Conservation (phyloP, 2,113 vertebrate genomes). For the Glaucomys volans region DNA sequence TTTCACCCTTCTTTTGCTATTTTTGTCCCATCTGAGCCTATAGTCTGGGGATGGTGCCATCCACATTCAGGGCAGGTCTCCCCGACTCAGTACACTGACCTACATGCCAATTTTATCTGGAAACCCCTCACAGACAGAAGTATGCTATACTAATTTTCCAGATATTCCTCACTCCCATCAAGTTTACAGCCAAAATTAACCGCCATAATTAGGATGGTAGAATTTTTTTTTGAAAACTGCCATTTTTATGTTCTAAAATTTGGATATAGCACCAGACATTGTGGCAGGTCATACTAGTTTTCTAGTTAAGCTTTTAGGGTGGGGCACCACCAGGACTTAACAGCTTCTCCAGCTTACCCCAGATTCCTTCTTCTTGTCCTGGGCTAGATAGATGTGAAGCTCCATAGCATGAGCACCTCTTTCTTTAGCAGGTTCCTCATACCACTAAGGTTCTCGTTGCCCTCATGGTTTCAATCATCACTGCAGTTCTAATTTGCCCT, state of each 20-base stretch:
- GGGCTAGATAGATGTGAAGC: not conserved
- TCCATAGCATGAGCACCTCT: not conserved
- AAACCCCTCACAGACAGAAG: not conserved
- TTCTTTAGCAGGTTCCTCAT: not conserved
- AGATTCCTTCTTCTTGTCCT: not conserved
- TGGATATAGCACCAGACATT: not conserved
- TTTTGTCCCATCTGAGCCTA: not conserved
- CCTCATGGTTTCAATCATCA: not conserved
- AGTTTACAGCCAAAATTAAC: not conserved
- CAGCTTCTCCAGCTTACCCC: not conserved
- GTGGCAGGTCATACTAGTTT: not conserved
- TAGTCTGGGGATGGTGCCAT: not conserved
- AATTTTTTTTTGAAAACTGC: not conserved
- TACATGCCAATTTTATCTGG: not conserved
- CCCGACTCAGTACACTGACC: not conserved
- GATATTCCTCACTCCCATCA: not conserved
- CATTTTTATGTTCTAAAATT: slow-evolving; percentile 1
- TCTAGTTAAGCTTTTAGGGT: not conserved
- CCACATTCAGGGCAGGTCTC: not conserved
- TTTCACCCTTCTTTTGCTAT: not conserved
- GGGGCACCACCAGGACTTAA: not conserved
- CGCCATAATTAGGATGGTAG: not conserved
- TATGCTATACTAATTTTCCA: not conserved
- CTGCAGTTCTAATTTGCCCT: not conserved
- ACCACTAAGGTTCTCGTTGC: not conserved